Conservation (phyloP, 2,888 invertebrate species). For the Ophioninae sp. region DNA sequence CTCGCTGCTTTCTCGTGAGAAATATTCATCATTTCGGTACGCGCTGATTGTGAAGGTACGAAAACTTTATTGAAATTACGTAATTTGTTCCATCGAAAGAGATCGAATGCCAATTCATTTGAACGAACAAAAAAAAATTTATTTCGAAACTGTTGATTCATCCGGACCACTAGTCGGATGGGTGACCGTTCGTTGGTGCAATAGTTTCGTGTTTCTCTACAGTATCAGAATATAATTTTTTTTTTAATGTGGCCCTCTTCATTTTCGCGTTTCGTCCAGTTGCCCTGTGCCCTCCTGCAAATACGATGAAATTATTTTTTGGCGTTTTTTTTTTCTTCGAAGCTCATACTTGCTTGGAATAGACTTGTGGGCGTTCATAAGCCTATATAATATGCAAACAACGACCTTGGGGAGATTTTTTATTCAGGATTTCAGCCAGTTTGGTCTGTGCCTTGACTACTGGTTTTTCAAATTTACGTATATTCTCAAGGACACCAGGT, state of each 20-base stretch:
- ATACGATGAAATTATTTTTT: not conserved
- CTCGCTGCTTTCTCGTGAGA: slow-evolving; percentile 46
- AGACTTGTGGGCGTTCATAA: not conserved
- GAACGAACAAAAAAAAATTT: too few species aligned
- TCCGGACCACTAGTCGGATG: too few species aligned
- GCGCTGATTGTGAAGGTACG: slow-evolving; percentile 16
- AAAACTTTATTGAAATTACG: not conserved
- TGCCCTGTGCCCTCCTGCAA: not conserved
- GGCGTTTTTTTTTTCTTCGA: not conserved
- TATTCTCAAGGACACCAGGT: slow-evolving; percentile 29
- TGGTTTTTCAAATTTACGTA: slow-evolving; percentile 8
- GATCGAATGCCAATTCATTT: not conserved
- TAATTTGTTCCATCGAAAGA: not conserved
- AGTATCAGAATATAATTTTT: too few species aligned
- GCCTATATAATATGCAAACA: not conserved
- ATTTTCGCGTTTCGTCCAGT: not conserved
- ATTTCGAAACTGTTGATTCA: too few species aligned
- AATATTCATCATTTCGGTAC: slow-evolving; percentile 36
- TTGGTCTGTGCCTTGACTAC: not conserved
- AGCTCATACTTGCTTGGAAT: not conserved
- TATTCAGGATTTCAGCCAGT: slow-evolving; percentile 5
- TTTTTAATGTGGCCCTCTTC: not conserved
- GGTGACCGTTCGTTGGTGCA: too few species aligned
- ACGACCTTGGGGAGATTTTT: not conserved
- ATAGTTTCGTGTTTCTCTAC: too few species aligned